Base-by-base conservation (phyloP, 2,888 invertebrate species). In the Hyalella azteca region DNA sequence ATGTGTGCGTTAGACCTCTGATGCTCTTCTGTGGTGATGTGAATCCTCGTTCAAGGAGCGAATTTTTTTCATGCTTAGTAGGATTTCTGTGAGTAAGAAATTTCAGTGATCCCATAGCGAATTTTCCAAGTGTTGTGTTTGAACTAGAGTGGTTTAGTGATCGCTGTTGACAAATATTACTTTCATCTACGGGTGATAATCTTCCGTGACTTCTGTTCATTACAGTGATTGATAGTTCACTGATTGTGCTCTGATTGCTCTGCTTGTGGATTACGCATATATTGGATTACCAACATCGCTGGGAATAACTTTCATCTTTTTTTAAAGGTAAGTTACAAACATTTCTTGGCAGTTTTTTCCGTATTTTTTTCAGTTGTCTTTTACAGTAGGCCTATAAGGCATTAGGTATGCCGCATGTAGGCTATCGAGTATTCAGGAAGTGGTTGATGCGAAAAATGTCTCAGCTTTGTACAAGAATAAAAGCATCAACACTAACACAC, bases 11-110 rank as follows among this genome's bases (percentile, higher is more conserved):
- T 19, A 7, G 36, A n/a, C 32, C 19, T 36, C 19, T 36, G 36
- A 29, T 36, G 3, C 66, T 66, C 66, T 19, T 66, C 66, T 66
- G 66, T 66, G 66, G 66, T 66, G 66, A 66, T 66, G 66, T 66
- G 66, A 66, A 36, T 29, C 36, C 66, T 66, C 36, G 66, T 13
- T 36, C 39, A 66, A 36, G 19, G 36, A 66, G 66, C 36, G 66
- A 66, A 36, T 36, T n/a, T n/a, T 66, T 66, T 66, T 32, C 13
- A 22, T 54, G 54, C 54, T 11, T 7, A 54, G 29, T 54, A 54
- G 54, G 54, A 22, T 54, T 22, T 29, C 26, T 54, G 29, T 26
- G 7, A 54, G 26, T 54, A 29, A 54, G 54, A 29, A 54, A 54
- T 54, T 54, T 54, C 13, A 19, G 54, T 26, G 54, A 26, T 11